Conservation (phyloP, 1,140 invertebrate species). For the Microplitis demolitor region DNA sequence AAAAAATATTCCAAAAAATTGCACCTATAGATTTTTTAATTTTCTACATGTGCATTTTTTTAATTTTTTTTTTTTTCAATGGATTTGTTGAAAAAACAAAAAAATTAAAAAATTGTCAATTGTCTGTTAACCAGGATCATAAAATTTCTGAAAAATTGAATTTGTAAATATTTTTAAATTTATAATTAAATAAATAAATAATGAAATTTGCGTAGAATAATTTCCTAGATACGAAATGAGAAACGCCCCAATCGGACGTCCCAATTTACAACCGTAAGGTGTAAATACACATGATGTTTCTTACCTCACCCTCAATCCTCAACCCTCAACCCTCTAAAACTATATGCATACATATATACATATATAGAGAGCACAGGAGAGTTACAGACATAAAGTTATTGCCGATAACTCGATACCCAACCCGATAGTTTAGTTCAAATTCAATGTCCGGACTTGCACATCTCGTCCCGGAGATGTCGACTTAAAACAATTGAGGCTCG, state of each 20-base stretch:
- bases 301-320: background rate
- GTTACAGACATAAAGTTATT: conserved; percentile 1
- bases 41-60: no score
- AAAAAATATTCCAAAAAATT: no score
- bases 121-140: no score
- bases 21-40: no score
- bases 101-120: no score
- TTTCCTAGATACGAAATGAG: conserved; percentile 15
- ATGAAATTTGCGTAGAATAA: background rate
- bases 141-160: no score
- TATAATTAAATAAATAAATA: no score
- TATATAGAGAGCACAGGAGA: background rate
- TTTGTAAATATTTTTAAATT: no score
- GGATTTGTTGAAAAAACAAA: no score
- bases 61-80: no score
- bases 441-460: conserved; percentile 53
- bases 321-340: background rate
- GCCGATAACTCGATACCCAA: conserved; percentile 51
- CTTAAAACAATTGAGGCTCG: conserved; percentile 60
- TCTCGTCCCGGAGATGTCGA: conserved; percentile 53
- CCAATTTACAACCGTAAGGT: no score
- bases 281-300: background rate
- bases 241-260: conserved; percentile 17
- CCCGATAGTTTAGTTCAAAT: conserved; percentile 59
- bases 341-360: background rate